Conservation (phyloP, 2,888 invertebrate genomes). For the Magallana nippona region DNA sequence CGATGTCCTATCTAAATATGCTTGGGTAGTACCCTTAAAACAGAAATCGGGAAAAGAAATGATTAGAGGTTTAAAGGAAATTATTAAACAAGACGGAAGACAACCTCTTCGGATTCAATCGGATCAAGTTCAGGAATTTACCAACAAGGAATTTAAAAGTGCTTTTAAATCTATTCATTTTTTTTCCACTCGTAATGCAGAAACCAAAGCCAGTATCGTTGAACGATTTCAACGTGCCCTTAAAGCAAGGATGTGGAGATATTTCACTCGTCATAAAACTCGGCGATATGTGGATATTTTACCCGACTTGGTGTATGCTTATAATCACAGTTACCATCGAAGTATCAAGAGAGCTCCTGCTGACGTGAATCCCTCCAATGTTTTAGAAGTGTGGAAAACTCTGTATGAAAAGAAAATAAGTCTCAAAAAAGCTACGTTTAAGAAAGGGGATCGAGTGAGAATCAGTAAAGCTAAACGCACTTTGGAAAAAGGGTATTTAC, state of each 20-base stretch:
- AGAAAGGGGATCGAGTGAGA: conserved; percentile 51
- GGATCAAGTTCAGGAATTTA: conserved; percentile 63
- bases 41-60: conserved; percentile 57
- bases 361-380: conserved; percentile 49
- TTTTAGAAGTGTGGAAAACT: conserved; percentile 38
- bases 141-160: conserved; percentile 50
- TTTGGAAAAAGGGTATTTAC: conserved; percentile 55
- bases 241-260: conserved; percentile 55
- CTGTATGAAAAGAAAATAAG: conserved; percentile 32
- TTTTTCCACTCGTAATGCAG: conserved; percentile 63
- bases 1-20: conserved; percentile 65
- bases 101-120: no score
- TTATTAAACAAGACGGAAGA: no score
- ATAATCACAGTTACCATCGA: conserved; percentile 54
- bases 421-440: conserved; percentile 32
- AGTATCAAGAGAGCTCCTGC: conserved; percentile 51
- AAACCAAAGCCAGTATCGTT: conserved; percentile 70
- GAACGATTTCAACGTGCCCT: conserved; percentile 68
- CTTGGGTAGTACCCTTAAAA: conserved; percentile 62
- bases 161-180: conserved; percentile 55
- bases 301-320: conserved; percentile 47
- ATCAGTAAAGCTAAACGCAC: conserved; percentile 41
- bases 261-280: conserved; percentile 47
- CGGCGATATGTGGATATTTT: conserved; percentile 47
- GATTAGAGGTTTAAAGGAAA: conserved; percentile 54